A percentile compares a stretch with the other conserved stretches of the same genome.
phyloP scores from a whole-genome alignment of 2,113 vertebrate species.

The Pycnonotus jocosus region DNA sequence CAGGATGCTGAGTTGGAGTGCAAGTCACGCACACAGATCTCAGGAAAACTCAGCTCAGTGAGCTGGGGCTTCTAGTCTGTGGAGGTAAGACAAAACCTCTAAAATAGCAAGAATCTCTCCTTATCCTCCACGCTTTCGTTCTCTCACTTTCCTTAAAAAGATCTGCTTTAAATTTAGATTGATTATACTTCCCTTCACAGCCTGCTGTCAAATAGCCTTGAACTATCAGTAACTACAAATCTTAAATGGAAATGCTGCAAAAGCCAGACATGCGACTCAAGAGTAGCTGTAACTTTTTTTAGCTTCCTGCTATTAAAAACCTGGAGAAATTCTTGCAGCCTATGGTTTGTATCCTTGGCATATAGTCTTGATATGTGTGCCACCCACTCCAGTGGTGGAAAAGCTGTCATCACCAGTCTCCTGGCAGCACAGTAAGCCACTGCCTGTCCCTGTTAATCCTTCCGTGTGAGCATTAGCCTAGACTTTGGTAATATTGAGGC shows the following conservation, averaged over 20 bases:
- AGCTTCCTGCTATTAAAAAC: background rate
- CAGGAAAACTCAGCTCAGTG: background rate
- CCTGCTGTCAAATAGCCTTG: background rate
- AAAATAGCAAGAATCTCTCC: background rate
- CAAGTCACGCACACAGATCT: background rate
- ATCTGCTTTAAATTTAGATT: background rate
- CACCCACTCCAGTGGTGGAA: background rate
- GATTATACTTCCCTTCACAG: background rate
- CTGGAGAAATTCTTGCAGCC: background rate
- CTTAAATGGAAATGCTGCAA: background rate
- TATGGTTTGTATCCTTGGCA: background rate
- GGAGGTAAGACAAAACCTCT: background rate
- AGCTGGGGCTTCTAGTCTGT: background rate
- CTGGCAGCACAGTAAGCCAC: background rate
- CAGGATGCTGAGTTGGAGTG: background rate
- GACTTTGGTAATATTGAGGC: background rate
- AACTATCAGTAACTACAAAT: background rate
- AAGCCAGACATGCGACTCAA: background rate
- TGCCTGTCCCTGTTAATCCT: background rate
- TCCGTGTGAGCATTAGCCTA: accelerated
- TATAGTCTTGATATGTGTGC: background rate
- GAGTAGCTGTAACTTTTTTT: background rate
- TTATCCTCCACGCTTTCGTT: background rate
- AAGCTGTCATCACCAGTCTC: background rate
- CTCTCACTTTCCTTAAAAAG: background rate